Percentiles rank a stretch among this genome's conserved stretches.
Evolutionary conservation across 2,113 vertebrate species (phyloP).

Genomic region (Cryptoleucopteryx plumbea): DNA sequence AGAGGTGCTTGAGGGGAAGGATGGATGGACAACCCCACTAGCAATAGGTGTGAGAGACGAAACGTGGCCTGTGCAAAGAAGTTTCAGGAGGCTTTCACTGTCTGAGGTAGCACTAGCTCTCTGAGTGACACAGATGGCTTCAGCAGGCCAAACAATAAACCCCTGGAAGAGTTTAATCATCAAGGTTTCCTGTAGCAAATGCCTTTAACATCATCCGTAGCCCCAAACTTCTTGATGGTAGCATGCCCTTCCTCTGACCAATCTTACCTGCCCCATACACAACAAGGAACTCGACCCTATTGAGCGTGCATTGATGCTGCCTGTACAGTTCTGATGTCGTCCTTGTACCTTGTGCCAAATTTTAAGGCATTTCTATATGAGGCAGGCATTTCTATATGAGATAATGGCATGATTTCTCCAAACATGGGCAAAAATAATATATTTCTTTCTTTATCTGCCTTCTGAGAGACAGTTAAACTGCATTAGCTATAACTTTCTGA

Average conservation of each 20-base stretch:
- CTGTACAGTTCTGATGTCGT: not conserved
- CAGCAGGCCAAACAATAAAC: not conserved
- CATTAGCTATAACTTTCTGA: not conserved
- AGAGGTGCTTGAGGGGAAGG: not conserved
- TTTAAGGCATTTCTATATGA: not conserved
- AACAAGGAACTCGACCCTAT: not conserved
- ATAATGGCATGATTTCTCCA: not conserved
- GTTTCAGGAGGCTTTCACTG: not conserved
- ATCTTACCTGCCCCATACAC: not conserved
- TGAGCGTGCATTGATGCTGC: fast-evolving
- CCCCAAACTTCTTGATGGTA: not conserved
- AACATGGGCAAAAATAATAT: not conserved
- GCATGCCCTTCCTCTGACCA: not conserved
- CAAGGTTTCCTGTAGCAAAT: not conserved
- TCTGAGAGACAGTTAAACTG: not conserved
- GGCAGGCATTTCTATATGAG: not conserved
- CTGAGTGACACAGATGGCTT: not conserved
- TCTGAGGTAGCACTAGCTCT: not conserved
- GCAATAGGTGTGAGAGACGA: not conserved
- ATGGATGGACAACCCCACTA: not conserved
- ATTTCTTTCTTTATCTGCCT: not conserved
- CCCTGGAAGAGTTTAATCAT: not conserved
- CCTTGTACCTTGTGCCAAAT: not conserved
- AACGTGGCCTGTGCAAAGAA: not conserved
- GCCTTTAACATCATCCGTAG: not conserved